phyloP scores from a whole-genome alignment of 2,113 vertebrate species.

The Pedionomus torquatus region DNA sequence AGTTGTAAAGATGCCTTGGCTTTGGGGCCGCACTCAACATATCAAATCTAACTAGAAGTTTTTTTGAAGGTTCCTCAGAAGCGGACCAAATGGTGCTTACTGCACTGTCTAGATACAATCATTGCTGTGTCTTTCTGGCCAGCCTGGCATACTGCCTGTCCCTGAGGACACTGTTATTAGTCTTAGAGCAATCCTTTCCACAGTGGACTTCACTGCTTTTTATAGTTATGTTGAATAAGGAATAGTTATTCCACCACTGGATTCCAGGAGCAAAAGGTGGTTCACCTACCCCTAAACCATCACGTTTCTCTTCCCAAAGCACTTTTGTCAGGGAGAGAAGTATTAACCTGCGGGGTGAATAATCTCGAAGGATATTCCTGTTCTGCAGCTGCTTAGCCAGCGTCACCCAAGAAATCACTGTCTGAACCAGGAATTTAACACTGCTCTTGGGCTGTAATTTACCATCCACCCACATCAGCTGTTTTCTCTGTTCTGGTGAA shows the following conservation, averaged over 20 bases:
- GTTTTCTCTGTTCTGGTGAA: neutral
- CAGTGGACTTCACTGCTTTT: neutral
- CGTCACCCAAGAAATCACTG: neutral
- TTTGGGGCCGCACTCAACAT: neutral
- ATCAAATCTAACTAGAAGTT: neutral
- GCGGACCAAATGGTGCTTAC: accelerated
- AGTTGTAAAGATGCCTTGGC: neutral
- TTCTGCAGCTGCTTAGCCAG: neutral
- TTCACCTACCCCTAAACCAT: neutral
- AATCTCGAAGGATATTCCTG: neutral
- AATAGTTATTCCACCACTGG: accelerated
- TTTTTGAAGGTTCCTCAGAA: neutral
- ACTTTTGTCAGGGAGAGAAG: neutral
- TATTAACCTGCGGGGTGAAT: neutral
- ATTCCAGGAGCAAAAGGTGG: neutral
- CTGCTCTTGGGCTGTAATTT: neutral
- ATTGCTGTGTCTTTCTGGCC: neutral
- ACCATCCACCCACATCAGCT: neutral
- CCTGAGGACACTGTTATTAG: neutral
- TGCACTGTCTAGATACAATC: neutral
- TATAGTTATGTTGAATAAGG: neutral
- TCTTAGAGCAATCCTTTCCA: neutral
- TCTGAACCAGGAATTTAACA: neutral
- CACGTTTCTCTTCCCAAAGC: neutral
- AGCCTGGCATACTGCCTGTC: neutral